Conservation (phyloP, 2,113 vertebrate species). For the Zosterops lateralis region DNA sequence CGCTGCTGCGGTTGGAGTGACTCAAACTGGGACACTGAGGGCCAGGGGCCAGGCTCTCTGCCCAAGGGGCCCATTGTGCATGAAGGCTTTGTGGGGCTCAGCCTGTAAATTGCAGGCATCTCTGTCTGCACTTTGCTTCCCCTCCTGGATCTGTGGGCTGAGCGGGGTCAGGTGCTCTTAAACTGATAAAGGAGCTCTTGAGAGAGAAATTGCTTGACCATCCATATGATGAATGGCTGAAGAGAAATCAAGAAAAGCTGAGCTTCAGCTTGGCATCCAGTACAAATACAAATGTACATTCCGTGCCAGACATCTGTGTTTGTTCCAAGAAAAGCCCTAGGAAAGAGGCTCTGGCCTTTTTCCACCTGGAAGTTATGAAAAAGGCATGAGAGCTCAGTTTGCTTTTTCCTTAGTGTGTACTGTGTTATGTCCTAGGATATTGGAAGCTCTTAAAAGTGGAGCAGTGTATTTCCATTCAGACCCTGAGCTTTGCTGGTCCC, state of each 20-base stretch:
- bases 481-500: not conserved
- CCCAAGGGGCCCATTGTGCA: accelerated
- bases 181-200: not conserved
- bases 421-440: not conserved
- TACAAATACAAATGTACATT: not conserved
- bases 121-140: not conserved
- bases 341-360: constrained; percentile 10
- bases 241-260: not conserved
- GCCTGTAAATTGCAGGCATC: not conserved
- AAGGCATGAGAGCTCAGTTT: not conserved
- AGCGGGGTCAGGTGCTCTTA: not conserved
- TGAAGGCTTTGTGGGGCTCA: not conserved
- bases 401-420: not conserved
- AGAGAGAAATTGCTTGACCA: not conserved
- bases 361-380: constrained; percentile 37
- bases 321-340: constrained; percentile 29
- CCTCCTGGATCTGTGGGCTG: not conserved
- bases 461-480: not conserved
- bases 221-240: not conserved
- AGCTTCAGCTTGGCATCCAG: constrained; percentile 10
- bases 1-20: accelerated
- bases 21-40: accelerated
- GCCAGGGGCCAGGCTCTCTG: accelerated
- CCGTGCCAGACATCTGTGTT: constrained; percentile 30
- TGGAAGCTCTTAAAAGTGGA: not conserved